phyloP scores from a whole-genome alignment of 2,797 vertebrate genomes.

The Coluber constrictor region DNA sequence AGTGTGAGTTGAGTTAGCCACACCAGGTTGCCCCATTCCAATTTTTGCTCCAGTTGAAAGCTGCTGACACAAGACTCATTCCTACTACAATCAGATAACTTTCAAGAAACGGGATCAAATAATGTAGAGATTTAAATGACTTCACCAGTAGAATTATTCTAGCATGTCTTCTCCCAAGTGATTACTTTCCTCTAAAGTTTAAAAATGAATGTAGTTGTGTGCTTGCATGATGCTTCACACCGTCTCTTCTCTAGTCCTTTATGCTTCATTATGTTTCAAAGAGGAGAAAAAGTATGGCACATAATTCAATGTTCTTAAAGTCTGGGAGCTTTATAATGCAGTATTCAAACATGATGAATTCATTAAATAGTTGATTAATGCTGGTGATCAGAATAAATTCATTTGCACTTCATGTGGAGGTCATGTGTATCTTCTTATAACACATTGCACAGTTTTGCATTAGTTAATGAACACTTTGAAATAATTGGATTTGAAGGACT shows the following conservation, averaged over 20 bases:
- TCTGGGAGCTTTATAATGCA: conserved; percentile 33
- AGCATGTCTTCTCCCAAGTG: not conserved
- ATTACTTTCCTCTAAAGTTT: not conserved
- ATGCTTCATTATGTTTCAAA: conserved; percentile 37
- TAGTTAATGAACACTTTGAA: conserved; percentile 54
- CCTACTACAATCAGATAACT: not conserved
- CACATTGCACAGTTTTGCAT: conserved; percentile 32
- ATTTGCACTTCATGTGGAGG: conserved; percentile 44
- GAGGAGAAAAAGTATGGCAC: conserved; percentile 30
- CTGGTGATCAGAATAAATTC: conserved; percentile 52
- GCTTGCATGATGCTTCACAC: not conserved
- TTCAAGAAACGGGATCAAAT: not conserved
- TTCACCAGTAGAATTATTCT: not conserved
- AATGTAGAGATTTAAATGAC: not conserved
- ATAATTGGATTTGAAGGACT: conserved; percentile 51
- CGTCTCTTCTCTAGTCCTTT: not conserved
- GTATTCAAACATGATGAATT: conserved; percentile 51
- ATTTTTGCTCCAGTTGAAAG: not conserved
- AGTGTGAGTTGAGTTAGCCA: no score
- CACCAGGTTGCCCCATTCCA: no score
- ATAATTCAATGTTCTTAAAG: conserved; percentile 35
- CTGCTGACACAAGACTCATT: not conserved
- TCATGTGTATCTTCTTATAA: conserved; percentile 43
- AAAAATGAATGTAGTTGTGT: not conserved
- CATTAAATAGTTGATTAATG: conserved; percentile 56